Evolutionary conservation across 2,888 invertebrate genomes (phyloP).

Genomic region (Cataglyphis livida): DNA sequence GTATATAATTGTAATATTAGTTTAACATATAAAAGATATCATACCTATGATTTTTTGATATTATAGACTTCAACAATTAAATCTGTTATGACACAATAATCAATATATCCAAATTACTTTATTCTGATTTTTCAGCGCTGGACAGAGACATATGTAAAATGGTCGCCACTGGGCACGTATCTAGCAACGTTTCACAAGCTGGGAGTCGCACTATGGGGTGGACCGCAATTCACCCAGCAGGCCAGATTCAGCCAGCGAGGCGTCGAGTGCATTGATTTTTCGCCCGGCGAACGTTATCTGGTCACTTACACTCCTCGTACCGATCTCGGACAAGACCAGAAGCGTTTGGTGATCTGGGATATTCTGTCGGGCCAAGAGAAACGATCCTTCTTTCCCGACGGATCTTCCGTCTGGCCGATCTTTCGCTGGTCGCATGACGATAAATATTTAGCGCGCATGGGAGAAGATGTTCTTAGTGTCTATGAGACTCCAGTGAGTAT

Average conservation of each 20-base stretch:
- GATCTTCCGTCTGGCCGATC: constrained; percentile 95
- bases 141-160: constrained; percentile 98
- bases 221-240: constrained; percentile 96
- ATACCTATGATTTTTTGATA: neutral
- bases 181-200: constrained; percentile 98
- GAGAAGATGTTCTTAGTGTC: constrained; percentile 94
- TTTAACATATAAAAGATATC: neutral
- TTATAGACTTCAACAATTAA: neutral
- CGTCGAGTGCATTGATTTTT: constrained; percentile 98
- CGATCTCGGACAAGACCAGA: constrained; percentile 90
- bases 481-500: constrained; percentile 95
- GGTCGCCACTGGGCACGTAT: constrained; percentile 99
- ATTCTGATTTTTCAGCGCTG: constrained; percentile 89
- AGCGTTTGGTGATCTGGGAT: constrained; percentile 98
- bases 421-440: constrained; percentile 99
- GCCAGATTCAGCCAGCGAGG: constrained; percentile 96
- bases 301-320: constrained; percentile 96
- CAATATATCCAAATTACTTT: neutral
- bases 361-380: constrained; percentile 97
- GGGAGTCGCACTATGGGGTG: constrained; percentile 99
- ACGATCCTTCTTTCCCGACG: constrained; percentile 95
- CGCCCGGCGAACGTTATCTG: constrained; percentile 98
- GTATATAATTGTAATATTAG: neutral
- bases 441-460: constrained; percentile 96
- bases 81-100: neutral